phyloP scores from a whole-genome alignment of 2,888 invertebrate genomes.

The Campopleginae sp. region DNA sequence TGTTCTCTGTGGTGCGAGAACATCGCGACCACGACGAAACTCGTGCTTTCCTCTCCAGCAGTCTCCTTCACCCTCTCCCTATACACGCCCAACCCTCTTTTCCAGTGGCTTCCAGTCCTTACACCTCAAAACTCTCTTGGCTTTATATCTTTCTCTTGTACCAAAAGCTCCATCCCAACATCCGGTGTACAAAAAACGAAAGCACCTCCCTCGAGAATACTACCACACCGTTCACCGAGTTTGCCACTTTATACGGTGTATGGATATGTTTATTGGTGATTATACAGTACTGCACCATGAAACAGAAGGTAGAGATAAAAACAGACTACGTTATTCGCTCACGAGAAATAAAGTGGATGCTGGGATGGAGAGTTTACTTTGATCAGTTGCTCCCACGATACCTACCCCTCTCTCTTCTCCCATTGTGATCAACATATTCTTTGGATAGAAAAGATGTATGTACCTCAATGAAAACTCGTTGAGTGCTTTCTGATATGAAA shows the following conservation, averaged over 20 bases:
- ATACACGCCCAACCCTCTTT: slow-evolving; percentile 9
- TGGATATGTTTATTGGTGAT: slow-evolving; percentile 67
- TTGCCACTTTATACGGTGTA: slow-evolving; percentile 41
- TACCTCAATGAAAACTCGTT: background rate
- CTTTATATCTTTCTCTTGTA: slow-evolving; percentile 48
- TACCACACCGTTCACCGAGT: slow-evolving; percentile 34
- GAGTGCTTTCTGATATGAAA: background rate
- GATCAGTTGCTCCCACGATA: slow-evolving; percentile 54
- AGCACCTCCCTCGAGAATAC: slow-evolving; percentile 59
- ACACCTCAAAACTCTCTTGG: slow-evolving; percentile 59
- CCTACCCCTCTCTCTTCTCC: background rate
- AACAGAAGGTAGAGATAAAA: slow-evolving; percentile 55
- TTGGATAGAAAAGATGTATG: background rate
- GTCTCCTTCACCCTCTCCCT: slow-evolving; percentile 34
- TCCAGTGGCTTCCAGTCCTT: slow-evolving; percentile 31
- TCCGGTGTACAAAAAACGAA: slow-evolving; percentile 32
- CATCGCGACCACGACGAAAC: slow-evolving; percentile 69
- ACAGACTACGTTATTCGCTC: slow-evolving; percentile 46
- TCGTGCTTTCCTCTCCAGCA: slow-evolving; percentile 61
- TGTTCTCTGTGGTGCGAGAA: slow-evolving; percentile 58
- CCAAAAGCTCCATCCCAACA: slow-evolving; percentile 41
- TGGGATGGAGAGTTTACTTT: slow-evolving; percentile 31
- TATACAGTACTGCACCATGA: slow-evolving; percentile 53
- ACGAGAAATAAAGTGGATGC: slow-evolving; percentile 44
- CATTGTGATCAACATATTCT: slow-evolving; percentile 5